A percentile compares a stretch with the other conserved stretches of the same genome.
Evolutionary conservation across 2,797 vertebrate genomes (phyloP).

Genomic region (Pygocentrus nattereri): DNA sequence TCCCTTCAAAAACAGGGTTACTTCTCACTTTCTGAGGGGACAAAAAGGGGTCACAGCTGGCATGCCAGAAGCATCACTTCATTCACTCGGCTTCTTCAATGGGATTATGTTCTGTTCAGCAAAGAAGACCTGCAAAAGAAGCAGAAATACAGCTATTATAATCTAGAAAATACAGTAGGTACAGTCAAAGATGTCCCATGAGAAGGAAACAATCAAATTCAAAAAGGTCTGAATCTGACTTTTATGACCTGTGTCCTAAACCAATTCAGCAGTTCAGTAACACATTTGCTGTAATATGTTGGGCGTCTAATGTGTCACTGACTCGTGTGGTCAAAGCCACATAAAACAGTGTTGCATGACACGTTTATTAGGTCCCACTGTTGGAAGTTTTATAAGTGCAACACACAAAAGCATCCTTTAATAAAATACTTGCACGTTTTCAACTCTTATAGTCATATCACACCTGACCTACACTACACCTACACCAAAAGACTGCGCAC

Average conservation of each 20-base stretch:
- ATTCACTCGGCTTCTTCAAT: slow-evolving; percentile 6
- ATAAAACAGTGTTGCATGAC: no score
- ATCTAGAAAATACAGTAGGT: not conserved
- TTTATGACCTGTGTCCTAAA: not conserved
- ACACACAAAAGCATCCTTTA: no score
- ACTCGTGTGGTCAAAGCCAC: not conserved
- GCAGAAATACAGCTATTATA: not conserved
- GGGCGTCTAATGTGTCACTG: no score
- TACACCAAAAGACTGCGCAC: no score
- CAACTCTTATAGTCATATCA: not conserved
- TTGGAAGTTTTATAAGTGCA: no score
- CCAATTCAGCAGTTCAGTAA: not conserved
- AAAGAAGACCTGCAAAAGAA: slow-evolving; percentile 84
- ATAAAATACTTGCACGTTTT: no score
- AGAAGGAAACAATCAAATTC: not conserved
- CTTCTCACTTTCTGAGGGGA: slow-evolving; percentile 65
- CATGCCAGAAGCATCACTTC: slow-evolving; percentile 55
- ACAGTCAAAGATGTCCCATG: not conserved
- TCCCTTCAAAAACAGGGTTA: slow-evolving; percentile 72
- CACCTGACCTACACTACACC: not conserved
- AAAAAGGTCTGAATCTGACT: not conserved
- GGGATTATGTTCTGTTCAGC: slow-evolving; percentile 84
- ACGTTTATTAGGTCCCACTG: no score
- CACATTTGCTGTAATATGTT: no score
- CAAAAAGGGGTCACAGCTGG: slow-evolving; percentile 46